Evolutionary conservation across 2,888 invertebrate species (phyloP).

Genomic region (Listrodromus nycthemerus): DNA sequence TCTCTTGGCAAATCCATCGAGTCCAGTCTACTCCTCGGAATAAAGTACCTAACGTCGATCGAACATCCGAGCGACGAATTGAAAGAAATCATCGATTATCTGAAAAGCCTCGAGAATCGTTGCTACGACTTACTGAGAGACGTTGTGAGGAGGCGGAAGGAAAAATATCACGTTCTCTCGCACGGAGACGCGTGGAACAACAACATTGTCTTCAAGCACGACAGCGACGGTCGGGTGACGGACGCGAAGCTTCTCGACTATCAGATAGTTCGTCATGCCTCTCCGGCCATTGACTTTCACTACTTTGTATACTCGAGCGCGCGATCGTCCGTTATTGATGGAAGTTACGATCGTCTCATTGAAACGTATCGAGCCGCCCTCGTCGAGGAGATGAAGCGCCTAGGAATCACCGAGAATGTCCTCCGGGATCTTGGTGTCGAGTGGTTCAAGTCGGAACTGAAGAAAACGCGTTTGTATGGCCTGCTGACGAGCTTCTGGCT

Average conservation of each 20-base stretch:
- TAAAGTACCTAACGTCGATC: conserved; percentile 68
- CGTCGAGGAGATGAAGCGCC: conserved; percentile 59
- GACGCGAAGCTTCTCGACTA: conserved; percentile 75
- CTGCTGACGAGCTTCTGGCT: conserved; percentile 73
- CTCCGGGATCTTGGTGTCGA: conserved; percentile 66
- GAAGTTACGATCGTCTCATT: conserved; percentile 70
- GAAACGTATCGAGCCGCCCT: conserved; percentile 70
- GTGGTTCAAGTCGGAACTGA: conserved; percentile 73
- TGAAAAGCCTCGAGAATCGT: conserved; percentile 53
- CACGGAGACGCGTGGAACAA: conserved; percentile 80
- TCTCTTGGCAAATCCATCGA: conserved; percentile 68
- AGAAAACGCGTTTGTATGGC: conserved; percentile 72
- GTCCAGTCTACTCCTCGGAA: conserved; percentile 59
- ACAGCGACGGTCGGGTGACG: conserved; percentile 57
- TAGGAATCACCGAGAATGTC: conserved; percentile 53
- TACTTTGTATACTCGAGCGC: conserved; percentile 78
- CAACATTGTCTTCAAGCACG: conserved; percentile 76
- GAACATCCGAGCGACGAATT: conserved; percentile 62
- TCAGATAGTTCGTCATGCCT: conserved; percentile 74
- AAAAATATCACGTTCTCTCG: conserved; percentile 73
- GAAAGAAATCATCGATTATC: conserved; percentile 50
- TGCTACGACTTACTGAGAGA: conserved; percentile 62
- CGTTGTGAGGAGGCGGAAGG: conserved; percentile 53
- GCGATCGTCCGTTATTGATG: conserved; percentile 69
- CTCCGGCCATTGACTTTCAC: conserved; percentile 76